Conservation (phyloP, 2,797 vertebrate species). For the Gymnoscopelus microlampas region DNA sequence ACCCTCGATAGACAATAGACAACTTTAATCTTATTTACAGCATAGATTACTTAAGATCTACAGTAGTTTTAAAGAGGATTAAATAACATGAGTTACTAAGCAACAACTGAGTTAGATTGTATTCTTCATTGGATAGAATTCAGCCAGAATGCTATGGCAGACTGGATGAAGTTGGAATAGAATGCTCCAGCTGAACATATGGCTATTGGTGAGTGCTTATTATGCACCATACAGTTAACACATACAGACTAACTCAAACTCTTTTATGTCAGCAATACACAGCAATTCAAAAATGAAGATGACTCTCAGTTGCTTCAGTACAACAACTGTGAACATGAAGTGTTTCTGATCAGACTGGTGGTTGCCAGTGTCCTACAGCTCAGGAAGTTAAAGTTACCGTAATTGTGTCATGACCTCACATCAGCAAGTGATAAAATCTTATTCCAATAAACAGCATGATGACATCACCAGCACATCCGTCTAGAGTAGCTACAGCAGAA, state of each 20-base stretch:
- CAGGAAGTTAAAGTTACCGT: conserved; percentile 27
- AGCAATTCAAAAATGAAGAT: background rate
- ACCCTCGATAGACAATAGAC: conserved; percentile 67
- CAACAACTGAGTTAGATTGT: conserved; percentile 75
- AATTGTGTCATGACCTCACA: conserved; percentile 22
- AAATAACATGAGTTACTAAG: conserved; percentile 75
- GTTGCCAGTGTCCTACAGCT: conserved; percentile 24
- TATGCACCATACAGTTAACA: conserved; percentile 27
- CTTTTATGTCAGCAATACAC: background rate
- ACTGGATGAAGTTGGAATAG: conserved; percentile 25
- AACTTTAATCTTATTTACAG: conserved; percentile 80
- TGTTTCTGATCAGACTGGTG: conserved; percentile 22
- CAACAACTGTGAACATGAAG: background rate
- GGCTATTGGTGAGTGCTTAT: conserved; percentile 27
- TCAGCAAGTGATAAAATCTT: conserved; percentile 1
- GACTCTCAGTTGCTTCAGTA: background rate
- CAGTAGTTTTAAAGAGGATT: conserved; percentile 70
- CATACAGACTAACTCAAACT: background rate
- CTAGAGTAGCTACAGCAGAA: conserved; percentile 1
- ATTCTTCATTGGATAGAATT: conserved; percentile 31
- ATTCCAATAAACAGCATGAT: conserved; percentile 9
- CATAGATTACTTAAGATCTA: conserved; percentile 74
- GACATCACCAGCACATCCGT: background rate
- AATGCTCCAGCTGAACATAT: conserved; percentile 2
- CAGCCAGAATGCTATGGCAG: background rate